Base-by-base conservation (phyloP, 2,797 vertebrate species). In the Acanthopagrus latus region DNA sequence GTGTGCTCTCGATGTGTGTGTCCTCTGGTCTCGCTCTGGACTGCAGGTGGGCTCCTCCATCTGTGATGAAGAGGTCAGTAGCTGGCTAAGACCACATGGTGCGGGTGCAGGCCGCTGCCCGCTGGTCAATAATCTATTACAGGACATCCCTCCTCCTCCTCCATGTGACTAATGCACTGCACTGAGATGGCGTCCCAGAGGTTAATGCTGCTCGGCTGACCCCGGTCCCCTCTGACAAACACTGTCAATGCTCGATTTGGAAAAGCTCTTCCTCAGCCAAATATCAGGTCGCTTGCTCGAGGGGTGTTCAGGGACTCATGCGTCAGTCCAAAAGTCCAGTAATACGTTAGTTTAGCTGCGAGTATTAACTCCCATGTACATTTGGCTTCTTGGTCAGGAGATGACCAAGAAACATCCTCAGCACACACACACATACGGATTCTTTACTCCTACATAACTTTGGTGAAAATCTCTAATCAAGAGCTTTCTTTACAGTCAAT, bases 61-160 rank as follows among this genome's bases (percentile, higher is more conserved):
- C 88, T 83, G 80, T 91, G 92, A 95, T 95, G 92, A 95, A 95
- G 94, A 93, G 92, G 94, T 95, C 94, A 94, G 89, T 78, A 73
- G 78, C 86, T 89, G 70, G 83, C 88, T 60, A 82, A 85, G 93
- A 91, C 91, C 93, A 90, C 92, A 91, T 90, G 89, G 90, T 81
- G 90, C 23, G 87, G 87, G 89, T 76, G 89, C 86, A 87, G 88
- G 87, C 78, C 77, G 71, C 90, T 90, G 89, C 89, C 88, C 69
- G 86, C 92, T 93, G 93, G 94, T 95, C 95, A 95, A 95, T 95
- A 95, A 95, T 94, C 95, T 95, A 95, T 95, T 95, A 95, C 85
- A 87, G 90, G 82, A 89, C 82, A 80, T 86, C 79, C 87, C 89
- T 89, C 90, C 91, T 86, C 86, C 88, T 88, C 85, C 84, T 76